Evolutionary conservation across 1,140 invertebrate genomes (phyloP), one percentile per base, ranked within the genome.

Genomic region (Zaprionus camerounensis): DNA sequence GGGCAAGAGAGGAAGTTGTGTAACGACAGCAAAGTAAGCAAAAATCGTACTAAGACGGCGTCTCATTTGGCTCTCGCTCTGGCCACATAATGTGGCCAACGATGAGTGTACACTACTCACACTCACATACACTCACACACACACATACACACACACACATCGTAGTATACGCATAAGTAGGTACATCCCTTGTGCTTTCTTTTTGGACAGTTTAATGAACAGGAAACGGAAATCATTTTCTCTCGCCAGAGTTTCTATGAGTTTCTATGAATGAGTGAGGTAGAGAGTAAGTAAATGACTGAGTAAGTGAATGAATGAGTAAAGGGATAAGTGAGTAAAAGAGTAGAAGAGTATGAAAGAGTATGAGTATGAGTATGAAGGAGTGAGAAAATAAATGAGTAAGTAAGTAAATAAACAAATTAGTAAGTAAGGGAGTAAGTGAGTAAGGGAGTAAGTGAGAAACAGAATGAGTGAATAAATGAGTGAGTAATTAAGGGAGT

Each of bases 201-300:
- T 84, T 84, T 84, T 68, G 75, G 82, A 78, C 71, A 84, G 59
- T 84, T 84, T 86, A 84, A 84, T 86, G 82, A 86, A 82, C 75
- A 86, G 82, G 82, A 84, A 84, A 84, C 82, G 82, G 82, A 84
- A 84, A 86, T 84, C 82, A 84, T 86, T 84, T 84, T 74, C 41
- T 66, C 63, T 73, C 36, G 17, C 31, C 57, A 51, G 34, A 31
- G 64, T 73, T 49, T 28, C 61, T 51, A 5, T 9, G 44, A 9
- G 44, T 31, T 31, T 31, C 31, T 11, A 34, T 34, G 9, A 34
- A 34, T 17, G 17, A 9, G 44, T 12, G 46, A 49, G 41, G 6
- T 7, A 9, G 41, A 2, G 41, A 28, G 44, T 34, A 61, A 55
- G 44, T 55, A 17, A n/a, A n/a, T n/a, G 31, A 34, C 9, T 11